phyloP scores from a whole-genome alignment of 2,888 invertebrate genomes.

The Xestia xanthographa region DNA sequence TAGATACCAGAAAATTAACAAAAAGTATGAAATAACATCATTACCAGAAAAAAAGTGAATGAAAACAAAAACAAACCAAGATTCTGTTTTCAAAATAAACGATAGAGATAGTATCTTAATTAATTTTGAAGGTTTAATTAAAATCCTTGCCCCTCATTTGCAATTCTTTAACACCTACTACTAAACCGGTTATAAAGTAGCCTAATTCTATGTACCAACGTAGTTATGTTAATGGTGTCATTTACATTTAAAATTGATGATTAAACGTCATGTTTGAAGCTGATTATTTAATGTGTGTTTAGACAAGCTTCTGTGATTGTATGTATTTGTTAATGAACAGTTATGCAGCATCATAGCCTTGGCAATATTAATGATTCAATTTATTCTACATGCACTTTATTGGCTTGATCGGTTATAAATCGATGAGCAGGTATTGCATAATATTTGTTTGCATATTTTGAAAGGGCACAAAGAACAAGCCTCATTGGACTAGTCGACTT shows the following conservation, averaged over 20 bases:
- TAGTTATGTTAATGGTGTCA: conserved; percentile 20
- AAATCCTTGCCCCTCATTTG: conserved; percentile 35
- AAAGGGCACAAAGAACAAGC: background rate
- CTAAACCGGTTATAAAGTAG: conserved; percentile 3
- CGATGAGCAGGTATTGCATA: conserved; percentile 30
- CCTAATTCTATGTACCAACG: conserved; percentile 13
- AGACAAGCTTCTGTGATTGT: background rate
- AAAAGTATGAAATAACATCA: background rate
- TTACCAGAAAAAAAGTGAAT: background rate
- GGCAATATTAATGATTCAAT: conserved; percentile 32
- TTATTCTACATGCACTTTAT: conserved; percentile 7
- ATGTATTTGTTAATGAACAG: conserved; percentile 1
- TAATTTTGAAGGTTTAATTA: conserved; percentile 22
- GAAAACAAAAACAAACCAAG: background rate
- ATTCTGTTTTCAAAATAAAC: background rate
- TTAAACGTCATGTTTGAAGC: conserved; percentile 4
- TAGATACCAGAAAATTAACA: background rate
- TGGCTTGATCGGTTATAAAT: conserved; percentile 28
- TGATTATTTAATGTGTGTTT: conserved; percentile 26
- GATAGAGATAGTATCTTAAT: background rate
- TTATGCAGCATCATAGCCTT: conserved; percentile 34
- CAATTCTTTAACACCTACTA: background rate
- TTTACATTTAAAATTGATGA: conserved; percentile 28
- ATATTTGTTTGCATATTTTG: conserved; percentile 5
- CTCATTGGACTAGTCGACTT: background rate